Base-by-base conservation (phyloP, 2,888 invertebrate species). In the Hipparchia sbordonii region DNA sequence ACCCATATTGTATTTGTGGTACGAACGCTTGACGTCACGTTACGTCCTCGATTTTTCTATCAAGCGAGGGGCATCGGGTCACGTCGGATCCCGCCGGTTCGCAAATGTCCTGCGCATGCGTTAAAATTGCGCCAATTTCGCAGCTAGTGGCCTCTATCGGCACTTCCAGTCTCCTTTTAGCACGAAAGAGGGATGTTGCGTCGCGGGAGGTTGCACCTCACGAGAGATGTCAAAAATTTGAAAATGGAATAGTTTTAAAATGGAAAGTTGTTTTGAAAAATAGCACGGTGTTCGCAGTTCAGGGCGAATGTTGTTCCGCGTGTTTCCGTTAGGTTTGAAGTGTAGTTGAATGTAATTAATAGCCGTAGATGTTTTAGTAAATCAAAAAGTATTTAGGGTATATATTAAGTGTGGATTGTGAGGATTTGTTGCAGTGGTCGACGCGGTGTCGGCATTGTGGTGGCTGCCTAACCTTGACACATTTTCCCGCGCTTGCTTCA, bases 41-140 rank as follows among this genome's bases (percentile, higher is more conserved):
- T 87, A 88, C 90, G 92, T 92, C 90, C 92, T 91, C 92, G 91
- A 92, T 92, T 92, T 92, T 91, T 88, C 88, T 90, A 90, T 90
- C 89, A 89, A 87, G 86, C 89, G 84, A 86, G 89, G 89, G 89
- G 88, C 87, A 88, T 89, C 87, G 89, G 88, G 88, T 87, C 90
- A 86, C 85, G 85, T 89, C 87, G 88, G 87, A 82, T 87, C 86
- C 88, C 87, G 89, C 89, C 90, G 89, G 89, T 85, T 87, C 85
- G 87, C 85, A 82, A 78, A 84, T 87, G 84, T 83, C 83, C 73
- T 72, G 86, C 93, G 93, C 93, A 90, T 92, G 93, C 92, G 93
- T 84, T 78, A 78, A 88, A 91, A 91, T 92, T 93, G 93, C 93
- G 93, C 93, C 93, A 93, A 93, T 93, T 93, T 90, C 84, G 87